Evolutionary conservation across 2,888 invertebrate species (phyloP).

Genomic region (Oxycera nigricornis): DNA sequence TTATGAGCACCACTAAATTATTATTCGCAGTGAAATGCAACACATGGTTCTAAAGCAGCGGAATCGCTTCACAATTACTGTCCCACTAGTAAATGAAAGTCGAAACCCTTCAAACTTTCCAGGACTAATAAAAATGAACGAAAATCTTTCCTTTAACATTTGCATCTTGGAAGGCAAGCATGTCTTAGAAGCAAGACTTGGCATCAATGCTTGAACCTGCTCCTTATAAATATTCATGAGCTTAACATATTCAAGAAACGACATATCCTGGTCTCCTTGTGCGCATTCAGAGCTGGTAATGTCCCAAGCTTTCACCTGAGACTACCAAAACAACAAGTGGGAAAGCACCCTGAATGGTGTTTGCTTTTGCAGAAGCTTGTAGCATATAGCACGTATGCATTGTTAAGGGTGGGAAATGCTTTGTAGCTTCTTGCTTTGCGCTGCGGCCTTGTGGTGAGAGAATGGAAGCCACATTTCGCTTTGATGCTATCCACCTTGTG

Average conservation of each 20-base stretch:
- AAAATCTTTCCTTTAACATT: no score
- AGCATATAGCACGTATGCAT: neutral
- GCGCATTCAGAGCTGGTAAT: slow-evolving; percentile 17
- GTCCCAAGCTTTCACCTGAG: slow-evolving; percentile 14
- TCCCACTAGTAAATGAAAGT: no score
- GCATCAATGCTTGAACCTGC: neutral
- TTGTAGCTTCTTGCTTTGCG: neutral
- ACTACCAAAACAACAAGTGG: neutral
- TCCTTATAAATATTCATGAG: slow-evolving; percentile 36
- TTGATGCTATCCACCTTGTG: slow-evolving; percentile 1
- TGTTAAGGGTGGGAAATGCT: neutral
- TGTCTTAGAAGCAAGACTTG: neutral
- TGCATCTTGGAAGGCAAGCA: neutral
- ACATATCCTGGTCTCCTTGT: neutral
- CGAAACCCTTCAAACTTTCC: no score
- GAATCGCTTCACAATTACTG: no score
- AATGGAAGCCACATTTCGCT: slow-evolving; percentile 12
- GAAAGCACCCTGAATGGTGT: no score
- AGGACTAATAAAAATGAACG: no score
- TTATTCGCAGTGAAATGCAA: no score
- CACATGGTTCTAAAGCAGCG: no score
- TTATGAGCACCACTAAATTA: no score
- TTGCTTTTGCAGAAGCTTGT: neutral
- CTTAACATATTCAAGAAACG: slow-evolving; percentile 27
- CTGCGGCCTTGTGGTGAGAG: neutral